phyloP scores from a whole-genome alignment of 2,888 invertebrate species.

The Tinea trinotella region DNA sequence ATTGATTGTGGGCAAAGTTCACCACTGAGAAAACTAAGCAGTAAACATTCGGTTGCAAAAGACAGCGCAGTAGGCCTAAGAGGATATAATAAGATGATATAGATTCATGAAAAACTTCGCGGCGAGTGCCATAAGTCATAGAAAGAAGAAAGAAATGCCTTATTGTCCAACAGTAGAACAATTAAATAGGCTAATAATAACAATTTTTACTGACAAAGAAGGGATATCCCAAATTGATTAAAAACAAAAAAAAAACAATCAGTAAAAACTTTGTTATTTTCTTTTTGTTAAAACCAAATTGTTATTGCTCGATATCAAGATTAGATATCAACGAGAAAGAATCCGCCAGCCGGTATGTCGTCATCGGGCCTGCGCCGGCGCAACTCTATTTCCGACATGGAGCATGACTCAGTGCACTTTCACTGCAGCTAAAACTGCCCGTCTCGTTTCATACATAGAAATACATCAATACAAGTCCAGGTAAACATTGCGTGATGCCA shows the following conservation, averaged over 20 bases:
- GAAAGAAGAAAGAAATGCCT: too few species aligned
- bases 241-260: neutral
- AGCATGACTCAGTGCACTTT: constrained; percentile 59
- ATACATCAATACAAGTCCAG: constrained; percentile 22
- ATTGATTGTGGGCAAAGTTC: too few species aligned
- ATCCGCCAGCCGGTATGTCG: constrained; percentile 4
- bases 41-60: too few species aligned
- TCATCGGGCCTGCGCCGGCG: constrained; percentile 25
- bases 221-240: too few species aligned
- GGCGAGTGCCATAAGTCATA: too few species aligned
- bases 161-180: too few species aligned
- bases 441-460: constrained; percentile 40
- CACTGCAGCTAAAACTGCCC: constrained; percentile 48
- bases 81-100: too few species aligned
- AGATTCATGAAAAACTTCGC: too few species aligned
- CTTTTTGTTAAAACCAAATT: neutral
- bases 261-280: neutral
- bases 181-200: too few species aligned
- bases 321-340: neutral
- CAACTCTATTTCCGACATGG: constrained; percentile 44
- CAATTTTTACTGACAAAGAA: too few species aligned
- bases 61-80: too few species aligned
- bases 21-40: too few species aligned
- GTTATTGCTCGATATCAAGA: constrained; percentile 1
- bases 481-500: neutral